Evolutionary conservation across 2,797 vertebrate species (phyloP).

Genomic region (Pteronotus mesoamericanus): DNA sequence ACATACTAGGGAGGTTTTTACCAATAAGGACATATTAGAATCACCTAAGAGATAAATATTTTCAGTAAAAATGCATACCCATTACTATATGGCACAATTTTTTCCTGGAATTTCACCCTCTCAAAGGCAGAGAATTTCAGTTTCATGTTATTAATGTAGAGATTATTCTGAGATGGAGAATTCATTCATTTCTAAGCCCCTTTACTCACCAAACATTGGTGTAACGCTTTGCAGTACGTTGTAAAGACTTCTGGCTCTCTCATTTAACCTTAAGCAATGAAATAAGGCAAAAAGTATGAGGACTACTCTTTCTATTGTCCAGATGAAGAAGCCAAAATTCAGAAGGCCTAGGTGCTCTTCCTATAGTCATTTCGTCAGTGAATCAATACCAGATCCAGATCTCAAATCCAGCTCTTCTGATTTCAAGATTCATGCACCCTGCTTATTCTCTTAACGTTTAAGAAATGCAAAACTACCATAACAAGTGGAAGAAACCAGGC

Average conservation of each 20-base stretch:
- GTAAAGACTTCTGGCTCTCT: not conserved
- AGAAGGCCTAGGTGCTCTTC: not conserved
- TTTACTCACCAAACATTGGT: not conserved
- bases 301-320: not conserved
- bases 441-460: not conserved
- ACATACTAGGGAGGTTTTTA: not conserved
- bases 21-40: not conserved
- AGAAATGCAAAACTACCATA: not conserved
- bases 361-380: not conserved
- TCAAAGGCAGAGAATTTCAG: constrained; percentile 34
- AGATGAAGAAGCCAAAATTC: not conserved
- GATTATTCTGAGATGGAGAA: not conserved
- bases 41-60: not conserved
- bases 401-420: not conserved
- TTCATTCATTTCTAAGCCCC: not conserved
- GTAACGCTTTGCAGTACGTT: not conserved
- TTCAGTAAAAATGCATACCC: not conserved
- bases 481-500: not conserved
- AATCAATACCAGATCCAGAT: not conserved
- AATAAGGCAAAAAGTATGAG: not conserved
- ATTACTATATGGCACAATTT: not conserved
- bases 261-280: not conserved
- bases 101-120: not conserved
- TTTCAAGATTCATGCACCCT: not conserved
- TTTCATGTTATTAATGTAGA: not conserved